Base-by-base conservation (phyloP, 2,888 invertebrate species). In the Pollenia labialis region DNA sequence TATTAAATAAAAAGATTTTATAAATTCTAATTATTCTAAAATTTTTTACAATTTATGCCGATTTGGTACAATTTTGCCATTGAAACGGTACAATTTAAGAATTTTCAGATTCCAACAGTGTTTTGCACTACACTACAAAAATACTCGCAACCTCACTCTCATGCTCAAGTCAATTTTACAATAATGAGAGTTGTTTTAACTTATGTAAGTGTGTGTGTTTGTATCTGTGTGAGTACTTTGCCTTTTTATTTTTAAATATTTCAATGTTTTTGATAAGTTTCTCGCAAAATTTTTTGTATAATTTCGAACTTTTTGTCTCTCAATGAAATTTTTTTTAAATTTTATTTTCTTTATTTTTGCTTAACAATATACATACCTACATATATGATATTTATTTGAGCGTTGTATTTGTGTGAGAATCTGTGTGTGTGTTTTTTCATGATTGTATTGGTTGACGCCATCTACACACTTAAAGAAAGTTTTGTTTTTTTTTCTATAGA, bases 361-460 rank as follows among this genome's bases (percentile, higher is more conserved):
- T 40, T 14, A 62, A 48, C 44, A 69, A 54, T n/a, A n/a, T n/a
- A n/a, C n/a, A 23, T 23, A 23, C 23, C 1, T 23, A 23, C 44
- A 42, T 71, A 42, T 71, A 42, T 54, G 10, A 52, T n/a, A 54
- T 54, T 40, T 60, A 60, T 50, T 40, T n/a, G 48, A 48, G 23
- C 7, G 6, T 2, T 48, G 23, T n/a, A 9, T 48, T 32, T 42
- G 42, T 56, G 44, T 32, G 10, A 10, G 10, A 14, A 52, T 46
- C n/a, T 44, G 44, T 62, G 52, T 44, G 52, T 66, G 18, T 46
- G 10, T 40, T 3, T 56, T 76, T 44, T 52, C 66, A 50, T 56
- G n/a, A 0, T 16, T n/a, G 85, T 81, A 71, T 75, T 23, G 4
- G 85, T 81, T 85, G 81, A 85, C 85, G 85, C 85, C 85, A 85